Base-by-base conservation (phyloP, 2,113 vertebrate genomes). In the Ctenodactylus gundi region DNA sequence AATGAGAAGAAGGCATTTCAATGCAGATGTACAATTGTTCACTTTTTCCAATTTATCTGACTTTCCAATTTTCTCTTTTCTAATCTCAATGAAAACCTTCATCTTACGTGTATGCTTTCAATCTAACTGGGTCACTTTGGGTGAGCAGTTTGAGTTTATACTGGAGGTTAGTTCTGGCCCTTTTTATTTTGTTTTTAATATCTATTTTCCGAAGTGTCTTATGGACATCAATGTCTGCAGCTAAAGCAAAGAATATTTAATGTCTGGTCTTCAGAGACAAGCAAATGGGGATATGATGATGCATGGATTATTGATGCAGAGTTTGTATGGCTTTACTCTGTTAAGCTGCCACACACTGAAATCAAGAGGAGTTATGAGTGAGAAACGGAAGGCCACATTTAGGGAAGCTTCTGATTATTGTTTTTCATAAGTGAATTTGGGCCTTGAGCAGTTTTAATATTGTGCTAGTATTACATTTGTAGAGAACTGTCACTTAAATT, bases 251-350 rank as follows among this genome's bases (percentile, higher is more conserved):
- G 39, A 93, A 84, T 73, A 85, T 4, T n/a, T 51, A 29, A 62
- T n/a, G 20, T 88, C 91, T 94, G 89, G 73, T 86, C 36, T 81
- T 89, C 60, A 36, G 49, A 96, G 86, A 92, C 58, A 92, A 78
- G 67, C 64, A 94, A 85, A 90, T 25, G 76, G 6, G 6, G 31
- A 44, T 41, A 41, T 73, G 53, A 80, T 78, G n/a, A n/a, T n/a
- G n/a, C n/a, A n/a, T n/a, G n/a, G n/a, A n/a, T n/a, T 64, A 67
- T 58, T 23, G 75, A 83, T 9, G 1, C 1, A 77, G 60, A 6
- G 17, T 92, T 70, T 92, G n/a, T 85, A 58, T 70, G 88, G 41
- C 21, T 85, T 4, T 83, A n/a, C 85, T 34, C 21, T 39, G 87
- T 85, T 78, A 82, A 88, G 88, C 9, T 55, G 31, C n/a, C 53